Base-by-base conservation (phyloP, 2,888 invertebrate genomes). In the Campopleginae sp. region DNA sequence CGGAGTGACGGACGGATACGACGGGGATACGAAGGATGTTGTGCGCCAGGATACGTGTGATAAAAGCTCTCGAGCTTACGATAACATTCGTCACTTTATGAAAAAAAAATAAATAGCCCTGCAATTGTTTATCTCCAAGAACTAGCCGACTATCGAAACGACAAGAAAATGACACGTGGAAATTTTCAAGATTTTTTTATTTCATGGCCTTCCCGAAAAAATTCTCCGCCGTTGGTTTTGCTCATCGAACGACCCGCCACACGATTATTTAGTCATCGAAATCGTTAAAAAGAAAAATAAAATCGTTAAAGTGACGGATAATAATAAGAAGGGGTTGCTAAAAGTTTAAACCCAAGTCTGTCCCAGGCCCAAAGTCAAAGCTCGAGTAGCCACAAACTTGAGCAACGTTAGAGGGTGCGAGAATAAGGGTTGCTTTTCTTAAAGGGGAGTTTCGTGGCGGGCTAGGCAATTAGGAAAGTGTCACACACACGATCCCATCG, bases 401-500 rank as follows among this genome's bases (percentile, higher is more conserved):
- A 76, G 75, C 44, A 68, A 72, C 54, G 76, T 51, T 70, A 77
- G 61, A 77, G 82, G 80, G 85, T 65, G 74, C 70, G n/a, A 46
- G 70, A 23, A 71, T 80, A 90, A 91, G 91, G 91, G 90, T 88
- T 89, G 89, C 87, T 42, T 92, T 93, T 92, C 93, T 93, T 93
- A 92, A 90, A 91, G 91, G 88, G 89, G 90, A 89, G 91, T 90
- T 82, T 58, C 63, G 78, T 61, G 74, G 72, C 71, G 70, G 33
- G 87, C 89, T 84, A 92, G 90, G 92, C 91, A 93, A 93, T 93
- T 93, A 93, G 92, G 91, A 91, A 93, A 93, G 93, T 93, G 93
- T 93, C 93, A 93, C 91, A 90, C 88, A 91, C 93, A 93, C 92
- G 91, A 93, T 92, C 93, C 90, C 86, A 90, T 88, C 88, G 87